These are phyloP conservation scores for Thripadectes ignobilis DNA, from an alignment of 2,797 vertebrate species.

Conservation along the genomic window DNA sequence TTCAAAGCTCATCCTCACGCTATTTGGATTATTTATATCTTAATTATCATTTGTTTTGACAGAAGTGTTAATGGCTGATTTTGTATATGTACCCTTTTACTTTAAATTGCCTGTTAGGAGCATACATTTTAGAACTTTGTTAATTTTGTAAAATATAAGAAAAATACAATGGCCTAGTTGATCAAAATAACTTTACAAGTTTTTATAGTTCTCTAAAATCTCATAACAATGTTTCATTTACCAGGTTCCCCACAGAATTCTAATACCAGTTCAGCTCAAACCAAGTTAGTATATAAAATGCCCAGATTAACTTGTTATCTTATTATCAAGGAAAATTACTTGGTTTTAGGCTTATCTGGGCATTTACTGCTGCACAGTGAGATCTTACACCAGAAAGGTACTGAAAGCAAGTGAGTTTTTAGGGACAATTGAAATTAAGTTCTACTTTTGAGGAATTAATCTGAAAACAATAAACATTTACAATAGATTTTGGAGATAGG, in stretches of 20 bases:
- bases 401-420: background rate
- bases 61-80: background rate
- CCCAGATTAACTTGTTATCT: background rate
- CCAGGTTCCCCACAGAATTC: background rate
- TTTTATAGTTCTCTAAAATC: background rate
- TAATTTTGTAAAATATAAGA: background rate
- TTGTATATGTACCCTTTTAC: background rate
- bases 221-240: background rate
- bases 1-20: background rate
- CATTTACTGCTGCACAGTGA: background rate
- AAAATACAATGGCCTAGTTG: background rate
- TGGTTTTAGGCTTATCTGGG: background rate
- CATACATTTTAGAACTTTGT: background rate
- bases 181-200: background rate
- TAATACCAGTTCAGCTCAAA: background rate
- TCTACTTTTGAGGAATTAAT: background rate
- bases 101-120: background rate
- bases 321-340: background rate
- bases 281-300: background rate
- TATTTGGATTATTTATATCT: background rate
- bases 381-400: background rate
- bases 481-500: background rate
- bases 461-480: slow-evolving; percentile 36
- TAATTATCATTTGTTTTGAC: background rate
- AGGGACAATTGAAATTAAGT: background rate